These are phyloP conservation scores for Hypotaenidia okinawae DNA, from an alignment of 2,797 vertebrate species.

Conservation along the genomic window DNA sequence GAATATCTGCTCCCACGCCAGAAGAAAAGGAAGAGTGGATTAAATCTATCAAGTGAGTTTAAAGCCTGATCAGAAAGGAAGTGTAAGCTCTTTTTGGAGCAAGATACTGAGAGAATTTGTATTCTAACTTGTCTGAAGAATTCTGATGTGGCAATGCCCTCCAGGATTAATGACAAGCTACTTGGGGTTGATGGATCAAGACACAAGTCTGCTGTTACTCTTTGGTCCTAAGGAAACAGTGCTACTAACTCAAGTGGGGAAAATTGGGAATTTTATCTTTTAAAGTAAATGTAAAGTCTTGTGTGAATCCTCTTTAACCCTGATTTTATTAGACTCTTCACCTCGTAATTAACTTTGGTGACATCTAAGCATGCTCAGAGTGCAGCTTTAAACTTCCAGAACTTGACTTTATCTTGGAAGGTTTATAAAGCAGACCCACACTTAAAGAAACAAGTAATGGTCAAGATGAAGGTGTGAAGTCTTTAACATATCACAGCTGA, in stretches of 20 bases:
- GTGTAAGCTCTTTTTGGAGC: not conserved
- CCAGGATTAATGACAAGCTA: not conserved
- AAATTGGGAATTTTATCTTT: not conserved
- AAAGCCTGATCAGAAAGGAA: not conserved
- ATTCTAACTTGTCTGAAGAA: not conserved
- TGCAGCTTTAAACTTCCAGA: not conserved
- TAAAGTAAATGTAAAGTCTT: not conserved
- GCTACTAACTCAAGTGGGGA: not conserved
- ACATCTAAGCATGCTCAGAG: not conserved
- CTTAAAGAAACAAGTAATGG: not conserved
- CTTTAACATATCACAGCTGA: not conserved
- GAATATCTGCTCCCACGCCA: constrained; percentile 95
- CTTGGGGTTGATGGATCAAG: not conserved
- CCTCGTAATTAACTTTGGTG: not conserved
- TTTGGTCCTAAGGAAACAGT: not conserved
- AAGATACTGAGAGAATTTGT: not conserved
- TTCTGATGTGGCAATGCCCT: not conserved
- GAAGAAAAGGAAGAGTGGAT: constrained; percentile 99
- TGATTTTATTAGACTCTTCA: not conserved
- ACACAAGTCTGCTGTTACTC: not conserved
- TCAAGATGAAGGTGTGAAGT: not conserved
- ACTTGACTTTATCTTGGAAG: not conserved
- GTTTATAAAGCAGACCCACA: not conserved
- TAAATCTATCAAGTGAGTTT: constrained; percentile 95
- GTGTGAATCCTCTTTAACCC: not conserved